Evolutionary conservation across 1,140 invertebrate genomes (phyloP).

Genomic region (Eupristina koningsbergeri): DNA sequence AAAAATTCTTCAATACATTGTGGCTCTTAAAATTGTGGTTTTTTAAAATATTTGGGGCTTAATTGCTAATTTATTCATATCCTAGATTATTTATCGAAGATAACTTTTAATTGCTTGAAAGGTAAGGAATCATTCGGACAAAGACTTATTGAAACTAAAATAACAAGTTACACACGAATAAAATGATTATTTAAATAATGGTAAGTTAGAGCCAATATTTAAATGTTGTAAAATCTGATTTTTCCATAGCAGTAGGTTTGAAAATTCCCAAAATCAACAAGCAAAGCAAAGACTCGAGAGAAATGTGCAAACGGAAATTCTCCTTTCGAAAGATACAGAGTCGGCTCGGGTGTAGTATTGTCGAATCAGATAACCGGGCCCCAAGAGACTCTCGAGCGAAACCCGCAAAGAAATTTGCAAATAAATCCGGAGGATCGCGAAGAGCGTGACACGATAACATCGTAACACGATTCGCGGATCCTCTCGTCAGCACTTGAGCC

Average conservation of each 20-base stretch:
- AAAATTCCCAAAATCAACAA: constrained; percentile 11
- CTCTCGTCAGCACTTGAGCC: too few relatives aligned
- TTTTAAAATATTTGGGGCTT: too few relatives aligned
- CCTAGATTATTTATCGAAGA: too few relatives aligned
- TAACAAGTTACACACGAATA: background rate
- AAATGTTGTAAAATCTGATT: background rate
- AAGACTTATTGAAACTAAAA: too few relatives aligned
- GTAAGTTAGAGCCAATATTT: background rate
- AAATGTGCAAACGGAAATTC: background rate
- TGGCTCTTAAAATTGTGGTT: too few relatives aligned
- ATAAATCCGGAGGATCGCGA: too few relatives aligned
- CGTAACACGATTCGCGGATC: background rate
- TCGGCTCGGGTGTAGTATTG: background rate
- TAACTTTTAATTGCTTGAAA: too few relatives aligned
- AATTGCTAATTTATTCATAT: too few relatives aligned
- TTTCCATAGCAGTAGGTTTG: background rate
- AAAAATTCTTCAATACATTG: too few relatives aligned
- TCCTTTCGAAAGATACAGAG: background rate
- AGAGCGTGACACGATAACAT: background rate
- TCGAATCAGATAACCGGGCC: background rate
- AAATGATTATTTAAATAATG: background rate
- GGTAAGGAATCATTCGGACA: too few relatives aligned
- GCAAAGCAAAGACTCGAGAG: background rate
- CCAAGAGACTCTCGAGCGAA: too few relatives aligned
- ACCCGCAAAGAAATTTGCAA: too few relatives aligned